Evolutionary conservation across 2,888 invertebrate genomes (phyloP).

Genomic region (Pyrgus malvae): DNA sequence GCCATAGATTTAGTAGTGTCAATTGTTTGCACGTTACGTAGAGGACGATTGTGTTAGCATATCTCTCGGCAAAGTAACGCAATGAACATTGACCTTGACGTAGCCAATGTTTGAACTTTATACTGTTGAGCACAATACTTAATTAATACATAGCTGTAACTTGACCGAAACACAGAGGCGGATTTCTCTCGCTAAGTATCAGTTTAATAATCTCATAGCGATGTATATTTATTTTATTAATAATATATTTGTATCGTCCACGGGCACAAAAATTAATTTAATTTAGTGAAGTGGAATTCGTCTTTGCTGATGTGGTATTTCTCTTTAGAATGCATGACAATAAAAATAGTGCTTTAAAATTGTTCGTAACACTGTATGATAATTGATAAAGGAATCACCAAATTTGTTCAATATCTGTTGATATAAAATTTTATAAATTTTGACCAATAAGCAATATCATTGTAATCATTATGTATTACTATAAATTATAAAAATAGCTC

Average conservation of each 20-base stretch:
- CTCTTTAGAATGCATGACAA: slow-evolving; percentile 75
- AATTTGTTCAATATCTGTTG: not conserved
- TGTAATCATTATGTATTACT: slow-evolving; percentile 6
- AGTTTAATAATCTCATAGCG: not conserved
- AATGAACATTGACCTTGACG: not conserved
- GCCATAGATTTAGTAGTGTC: slow-evolving; percentile 50
- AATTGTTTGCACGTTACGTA: slow-evolving; percentile 35
- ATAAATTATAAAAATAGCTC: not conserved
- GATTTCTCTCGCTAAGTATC: slow-evolving; percentile 1
- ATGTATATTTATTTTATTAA: too few relatives aligned
- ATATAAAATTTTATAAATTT: not conserved
- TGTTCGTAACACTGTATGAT: slow-evolving; percentile 37
- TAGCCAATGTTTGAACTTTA: slow-evolving; percentile 9
- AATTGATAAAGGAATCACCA: slow-evolving; percentile 13
- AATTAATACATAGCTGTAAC: slow-evolving; percentile 17
- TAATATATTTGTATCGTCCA: slow-evolving; percentile 9
- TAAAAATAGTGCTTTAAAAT: slow-evolving; percentile 69
- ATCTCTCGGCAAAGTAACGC: not conserved
- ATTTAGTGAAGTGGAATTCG: not conserved
- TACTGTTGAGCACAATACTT: too few relatives aligned
- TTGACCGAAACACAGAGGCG: slow-evolving; percentile 11
- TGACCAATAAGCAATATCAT: slow-evolving; percentile 1
- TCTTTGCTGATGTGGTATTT: slow-evolving; percentile 35
- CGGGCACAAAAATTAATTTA: slow-evolving; percentile 8
- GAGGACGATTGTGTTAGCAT: not conserved